Evolutionary conservation across 1,140 invertebrate genomes (phyloP).

Genomic region (Orius insidiosus): DNA sequence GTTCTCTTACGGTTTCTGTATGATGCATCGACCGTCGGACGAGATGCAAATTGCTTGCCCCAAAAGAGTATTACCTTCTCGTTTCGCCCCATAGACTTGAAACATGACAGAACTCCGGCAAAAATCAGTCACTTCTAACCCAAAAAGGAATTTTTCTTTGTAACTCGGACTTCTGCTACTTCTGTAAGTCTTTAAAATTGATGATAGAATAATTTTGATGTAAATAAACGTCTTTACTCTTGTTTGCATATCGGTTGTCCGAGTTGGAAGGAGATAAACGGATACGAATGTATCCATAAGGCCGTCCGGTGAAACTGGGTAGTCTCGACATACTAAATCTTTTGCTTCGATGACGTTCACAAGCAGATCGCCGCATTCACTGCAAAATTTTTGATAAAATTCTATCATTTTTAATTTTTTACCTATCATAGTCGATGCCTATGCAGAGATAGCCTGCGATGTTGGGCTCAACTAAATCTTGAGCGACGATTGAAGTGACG

Average conservation of each 20-base stretch:
- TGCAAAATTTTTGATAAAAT: conserved; percentile 25
- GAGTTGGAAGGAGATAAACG: conserved; percentile 54
- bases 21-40: conserved; percentile 32
- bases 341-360: conserved; percentile 60
- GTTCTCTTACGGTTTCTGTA: too few relatives aligned
- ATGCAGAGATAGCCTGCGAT: conserved; percentile 58
- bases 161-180: conserved; percentile 47
- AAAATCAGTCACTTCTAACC: conserved; percentile 36
- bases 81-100: conserved; percentile 42
- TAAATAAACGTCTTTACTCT: conserved; percentile 31
- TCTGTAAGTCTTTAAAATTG: conserved; percentile 34
- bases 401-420: conserved; percentile 17
- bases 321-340: conserved; percentile 41
- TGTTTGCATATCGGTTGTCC: conserved; percentile 51
- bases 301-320: conserved; percentile 27
- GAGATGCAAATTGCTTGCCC: conserved; percentile 40
- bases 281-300: conserved; percentile 56
- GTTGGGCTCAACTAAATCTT: conserved; percentile 50
- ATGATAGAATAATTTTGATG: not conserved
- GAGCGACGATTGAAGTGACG: conserved; percentile 55
- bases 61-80: conserved; percentile 41
- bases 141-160: conserved; percentile 57
- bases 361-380: conserved; percentile 49
- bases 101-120: conserved; percentile 34
- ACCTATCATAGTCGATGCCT: conserved; percentile 61